Evolutionary conservation across 2,888 invertebrate genomes (phyloP), one percentile per base, ranked within the genome.

Genomic region (Tachystola acroxantha): DNA sequence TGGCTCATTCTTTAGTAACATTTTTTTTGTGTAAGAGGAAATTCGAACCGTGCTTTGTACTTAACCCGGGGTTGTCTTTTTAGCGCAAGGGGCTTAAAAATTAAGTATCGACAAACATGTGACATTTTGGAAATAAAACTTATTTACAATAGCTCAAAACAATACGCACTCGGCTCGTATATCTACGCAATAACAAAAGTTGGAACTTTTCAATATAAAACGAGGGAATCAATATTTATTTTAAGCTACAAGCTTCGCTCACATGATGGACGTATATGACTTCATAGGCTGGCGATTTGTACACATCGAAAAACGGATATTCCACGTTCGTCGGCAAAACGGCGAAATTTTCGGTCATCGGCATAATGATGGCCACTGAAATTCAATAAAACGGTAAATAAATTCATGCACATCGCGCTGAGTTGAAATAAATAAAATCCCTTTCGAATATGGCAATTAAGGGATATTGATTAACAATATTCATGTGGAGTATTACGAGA

Each of bases 271-370:
- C 40, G 47, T 85, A 87, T 25, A 86, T 42, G 22, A 68, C 54
- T 40, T 54, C 55, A 46, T 87, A 88, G 1, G 64, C 55, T 5
- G 85, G 84, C 11, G 67, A 59, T 45, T 68, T 62, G 49, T 84
- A 74, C 12, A 78, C 84, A 46, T 86, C 69, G 38, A 88, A 60
- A 32, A 51, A 64, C 2, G 81, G 81, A 47, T 87, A 87, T 45
- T 87, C 82, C 7, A 87, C 87, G 45, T 86, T 86, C n/a, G 87
- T 88, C 3, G 87, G 87, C 28, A 87, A 51, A 43, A 87, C 69
- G 16, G 70, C 64, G 45, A 86, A 86, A 45, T 76, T 70, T 53
- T 88, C 87, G 10, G 85, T 76, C 42, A 86, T 37, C 24, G 87
- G 87, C 65, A 84, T 73, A 46, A 86, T 59, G 40, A 86, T 85